Evolutionary conservation across 2,888 invertebrate genomes (phyloP), one percentile per base, ranked within the genome.

Genomic region (Leptinotarsa tumamoca): DNA sequence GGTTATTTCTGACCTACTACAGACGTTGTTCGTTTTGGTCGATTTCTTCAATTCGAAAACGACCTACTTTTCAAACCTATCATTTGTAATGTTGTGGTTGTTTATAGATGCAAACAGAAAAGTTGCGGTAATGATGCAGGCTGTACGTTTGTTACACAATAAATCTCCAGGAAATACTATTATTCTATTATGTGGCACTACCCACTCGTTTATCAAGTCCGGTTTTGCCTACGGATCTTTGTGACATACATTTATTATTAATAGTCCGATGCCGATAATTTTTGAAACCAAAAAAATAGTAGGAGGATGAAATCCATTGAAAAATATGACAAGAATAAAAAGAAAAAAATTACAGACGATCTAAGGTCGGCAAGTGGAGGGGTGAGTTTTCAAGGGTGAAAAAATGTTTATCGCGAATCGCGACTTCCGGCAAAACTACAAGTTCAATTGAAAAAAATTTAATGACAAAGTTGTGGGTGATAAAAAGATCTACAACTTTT

Each of bases 1-100:
- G 58, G 43, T 70, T 50, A 58, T 70, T 58, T 58, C 18, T 70
- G 70, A 70, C 70, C 70, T 70, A 70, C 70, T 52, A n/a, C 43
- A 54, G 27, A 21, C 13, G 33, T 21, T 43, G 43, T n/a, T 56
- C 27, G 13, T 49, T 21, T 15, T 67, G 67, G 18, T 52, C 52
- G 27, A 68, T 51, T 68, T 70, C 58, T 33, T 61, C 63, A 43
- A 63, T 70, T 70, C 58, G 56, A 56, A 21, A 49, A 49, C 50
- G 70, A 33, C 70, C 70, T 70, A 70, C 70, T 58, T 70, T 58
- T 4, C 49, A 1, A 58, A 14, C 58, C 58, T 70, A 61, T 70
- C n/a, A 68, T 51, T 68, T 68, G 33, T 52, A 27, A 15, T 68
- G 68, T 68, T 33, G 21, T 52, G 23, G 27, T 21, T 10, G 23